Percentiles rank a stretch among this genome's conserved stretches.
phyloP scores from a whole-genome alignment of 2,113 vertebrate species.

The Microtus montanus region DNA sequence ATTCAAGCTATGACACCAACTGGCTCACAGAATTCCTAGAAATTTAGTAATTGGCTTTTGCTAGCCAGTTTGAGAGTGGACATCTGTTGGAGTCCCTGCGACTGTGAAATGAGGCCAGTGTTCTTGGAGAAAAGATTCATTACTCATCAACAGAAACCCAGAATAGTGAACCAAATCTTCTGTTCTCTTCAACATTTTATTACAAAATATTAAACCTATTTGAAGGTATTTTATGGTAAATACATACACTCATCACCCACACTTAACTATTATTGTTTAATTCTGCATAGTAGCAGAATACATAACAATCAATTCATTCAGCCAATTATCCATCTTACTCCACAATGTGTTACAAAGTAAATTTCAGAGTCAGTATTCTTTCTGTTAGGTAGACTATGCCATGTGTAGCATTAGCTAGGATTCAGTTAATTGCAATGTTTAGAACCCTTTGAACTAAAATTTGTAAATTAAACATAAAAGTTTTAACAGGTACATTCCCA shows the following conservation, averaged over 20 bases:
- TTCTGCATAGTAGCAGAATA: not conserved
- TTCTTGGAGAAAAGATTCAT: not conserved
- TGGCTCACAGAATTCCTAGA: not conserved
- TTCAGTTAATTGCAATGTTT: not conserved
- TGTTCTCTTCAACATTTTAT: not conserved
- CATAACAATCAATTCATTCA: not conserved
- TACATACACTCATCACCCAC: not conserved
- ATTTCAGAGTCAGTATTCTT: not conserved
- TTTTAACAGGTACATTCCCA: not conserved
- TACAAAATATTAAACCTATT: not conserved
- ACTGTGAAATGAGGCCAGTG: not conserved
- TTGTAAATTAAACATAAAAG: not conserved
- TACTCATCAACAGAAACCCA: not conserved
- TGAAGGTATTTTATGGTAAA: constrained; percentile 1
- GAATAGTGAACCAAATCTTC: not conserved
- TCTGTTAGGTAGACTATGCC: not conserved
- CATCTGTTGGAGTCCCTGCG: not conserved
- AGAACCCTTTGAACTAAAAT: constrained; percentile 21
- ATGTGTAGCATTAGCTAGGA: not conserved
- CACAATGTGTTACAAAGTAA: not conserved
- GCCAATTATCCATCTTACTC: not conserved
- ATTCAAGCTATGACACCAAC: not conserved
- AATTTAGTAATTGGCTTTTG: constrained; percentile 23
- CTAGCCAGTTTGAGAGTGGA: not conserved
- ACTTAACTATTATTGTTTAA: not conserved